A percentile compares a stretch with the other conserved stretches of the same genome.
Evolutionary conservation across 2,113 vertebrate genomes (phyloP).

Genomic region (Panthera tigris): DNA sequence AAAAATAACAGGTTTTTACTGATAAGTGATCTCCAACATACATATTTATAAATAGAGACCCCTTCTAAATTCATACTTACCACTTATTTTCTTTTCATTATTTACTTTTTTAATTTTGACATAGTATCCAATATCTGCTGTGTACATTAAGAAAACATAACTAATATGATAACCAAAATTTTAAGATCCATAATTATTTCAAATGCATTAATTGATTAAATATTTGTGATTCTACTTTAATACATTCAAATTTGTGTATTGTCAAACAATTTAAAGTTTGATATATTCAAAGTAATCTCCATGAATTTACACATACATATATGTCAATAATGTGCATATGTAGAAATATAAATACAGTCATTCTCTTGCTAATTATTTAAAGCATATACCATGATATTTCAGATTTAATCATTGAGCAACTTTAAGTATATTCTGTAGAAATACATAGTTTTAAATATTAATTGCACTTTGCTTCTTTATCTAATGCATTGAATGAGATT

Average conservation of each 20-base stretch:
- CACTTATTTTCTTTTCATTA: background rate
- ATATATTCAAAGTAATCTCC: background rate
- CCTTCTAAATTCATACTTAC: background rate
- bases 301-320: background rate
- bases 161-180: background rate
- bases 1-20: background rate
- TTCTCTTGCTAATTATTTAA: background rate
- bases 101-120: background rate
- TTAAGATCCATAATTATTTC: background rate
- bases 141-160: background rate
- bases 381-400: background rate
- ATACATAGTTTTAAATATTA: background rate
- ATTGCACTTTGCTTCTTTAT: background rate
- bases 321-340: background rate
- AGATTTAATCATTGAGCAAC: background rate
- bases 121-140: background rate
- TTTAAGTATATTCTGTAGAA: background rate
- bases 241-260: background rate
- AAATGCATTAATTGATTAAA: background rate
- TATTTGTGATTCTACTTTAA: background rate
- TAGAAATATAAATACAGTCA: background rate
- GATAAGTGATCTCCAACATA: background rate
- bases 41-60: background rate
- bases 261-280: background rate
- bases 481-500: background rate